Percentiles rank a stretch among this genome's conserved stretches.
Evolutionary conservation across 2,797 vertebrate species (phyloP).

Genomic region (Anolis apletophallus): DNA sequence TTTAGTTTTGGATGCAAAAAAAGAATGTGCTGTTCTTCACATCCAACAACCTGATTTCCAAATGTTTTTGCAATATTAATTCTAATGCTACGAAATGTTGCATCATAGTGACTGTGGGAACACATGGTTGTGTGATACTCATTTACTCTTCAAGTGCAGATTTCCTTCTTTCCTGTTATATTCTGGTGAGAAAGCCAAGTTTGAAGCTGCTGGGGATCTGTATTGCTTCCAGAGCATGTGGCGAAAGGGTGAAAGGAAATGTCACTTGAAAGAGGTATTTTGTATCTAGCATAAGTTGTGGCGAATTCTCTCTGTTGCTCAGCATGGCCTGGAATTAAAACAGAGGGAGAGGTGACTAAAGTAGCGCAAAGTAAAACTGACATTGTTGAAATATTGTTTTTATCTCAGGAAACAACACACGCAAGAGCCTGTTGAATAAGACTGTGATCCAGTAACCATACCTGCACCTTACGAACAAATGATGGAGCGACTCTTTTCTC

Average conservation of each 20-base stretch:
- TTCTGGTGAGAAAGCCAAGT: slow-evolving; percentile 88
- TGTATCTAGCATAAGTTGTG: slow-evolving; percentile 91
- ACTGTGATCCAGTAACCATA: slow-evolving; percentile 62
- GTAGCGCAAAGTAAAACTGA: slow-evolving; percentile 28
- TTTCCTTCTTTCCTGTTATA: slow-evolving; percentile 73
- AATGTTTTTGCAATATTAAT: slow-evolving; percentile 39
- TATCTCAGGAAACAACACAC: background rate
- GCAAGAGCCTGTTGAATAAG: background rate
- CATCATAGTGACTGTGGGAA: slow-evolving; percentile 22
- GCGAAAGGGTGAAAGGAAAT: slow-evolving; percentile 90
- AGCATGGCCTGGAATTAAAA: slow-evolving; percentile 85
- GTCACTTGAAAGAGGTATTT: slow-evolving; percentile 95
- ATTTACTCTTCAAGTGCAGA: slow-evolving; percentile 31
- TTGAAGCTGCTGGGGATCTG: slow-evolving; percentile 93
- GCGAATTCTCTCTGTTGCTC: slow-evolving; percentile 84
- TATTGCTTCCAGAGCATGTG: slow-evolving; percentile 90
- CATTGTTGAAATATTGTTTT: background rate
- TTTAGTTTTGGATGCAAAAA: background rate
- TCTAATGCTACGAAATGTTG: slow-evolving; percentile 19
- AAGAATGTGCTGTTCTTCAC: slow-evolving; percentile 1
- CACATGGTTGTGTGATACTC: slow-evolving; percentile 10
- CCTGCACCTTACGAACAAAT: slow-evolving; percentile 97
- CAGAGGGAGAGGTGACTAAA: slow-evolving; percentile 30
- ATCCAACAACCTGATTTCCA: slow-evolving; percentile 25
- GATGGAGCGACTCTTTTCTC: slow-evolving; percentile 95